A percentile compares a stretch with the other conserved stretches of the same genome.
These are phyloP conservation scores for Semnornis frantzii DNA, from an alignment of 2,113 vertebrate species.

Conservation along the genomic window DNA sequence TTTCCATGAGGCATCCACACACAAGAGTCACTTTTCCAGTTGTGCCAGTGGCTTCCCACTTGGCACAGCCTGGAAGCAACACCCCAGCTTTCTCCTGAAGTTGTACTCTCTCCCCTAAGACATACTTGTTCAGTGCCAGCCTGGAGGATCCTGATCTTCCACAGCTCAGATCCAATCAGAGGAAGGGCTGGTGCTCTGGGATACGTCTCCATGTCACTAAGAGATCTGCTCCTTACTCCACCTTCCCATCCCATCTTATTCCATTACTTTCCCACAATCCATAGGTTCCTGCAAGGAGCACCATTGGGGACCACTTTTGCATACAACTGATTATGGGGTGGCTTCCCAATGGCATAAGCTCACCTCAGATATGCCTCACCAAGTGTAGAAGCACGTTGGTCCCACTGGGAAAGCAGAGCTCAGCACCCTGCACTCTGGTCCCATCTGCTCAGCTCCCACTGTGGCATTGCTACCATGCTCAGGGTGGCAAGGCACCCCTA, in stretches of 20 bases:
- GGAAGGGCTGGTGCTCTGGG: neutral
- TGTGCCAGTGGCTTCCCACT: neutral
- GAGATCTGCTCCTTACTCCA: neutral
- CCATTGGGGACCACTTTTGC: neutral
- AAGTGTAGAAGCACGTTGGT: accelerated
- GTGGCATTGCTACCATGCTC: neutral
- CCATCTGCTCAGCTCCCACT: neutral
- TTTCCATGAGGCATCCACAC: neutral
- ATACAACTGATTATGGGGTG: accelerated
- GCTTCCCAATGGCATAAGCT: neutral
- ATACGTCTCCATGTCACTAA: accelerated
- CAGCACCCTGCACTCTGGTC: neutral
- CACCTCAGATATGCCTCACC: accelerated
- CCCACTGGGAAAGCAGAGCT: neutral
- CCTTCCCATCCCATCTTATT: neutral
- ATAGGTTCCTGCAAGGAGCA: accelerated
- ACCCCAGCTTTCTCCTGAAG: neutral
- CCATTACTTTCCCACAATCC: neutral
- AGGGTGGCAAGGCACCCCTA: neutral
- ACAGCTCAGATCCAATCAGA: neutral
- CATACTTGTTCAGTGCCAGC: neutral
- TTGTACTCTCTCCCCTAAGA: neutral
- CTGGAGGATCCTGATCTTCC: neutral
- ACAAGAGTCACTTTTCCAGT: slow-evolving; percentile 41
- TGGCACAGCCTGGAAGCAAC: neutral